Conservation (phyloP, 2,888 invertebrate species). For the Nymphalis c-album region DNA sequence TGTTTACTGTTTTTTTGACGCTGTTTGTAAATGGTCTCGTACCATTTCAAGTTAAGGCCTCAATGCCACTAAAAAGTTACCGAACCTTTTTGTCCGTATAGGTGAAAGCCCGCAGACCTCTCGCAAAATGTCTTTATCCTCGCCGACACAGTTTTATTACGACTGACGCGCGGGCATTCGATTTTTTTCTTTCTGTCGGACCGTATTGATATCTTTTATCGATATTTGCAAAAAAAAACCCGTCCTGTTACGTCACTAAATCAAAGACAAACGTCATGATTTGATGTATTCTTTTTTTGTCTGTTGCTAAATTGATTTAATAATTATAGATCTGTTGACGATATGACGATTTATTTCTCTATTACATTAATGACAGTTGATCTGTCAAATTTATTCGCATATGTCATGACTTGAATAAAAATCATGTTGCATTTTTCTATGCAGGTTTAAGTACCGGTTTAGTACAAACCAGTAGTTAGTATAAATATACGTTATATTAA, state of each 20-base stretch:
- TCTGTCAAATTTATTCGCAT: neutral
- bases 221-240: slow-evolving; percentile 40
- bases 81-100: slow-evolving; percentile 42
- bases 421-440: slow-evolving; percentile 24
- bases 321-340: slow-evolving; percentile 14
- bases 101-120: slow-evolving; percentile 58
- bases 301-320: slow-evolving; percentile 14
- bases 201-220: slow-evolving; percentile 47
- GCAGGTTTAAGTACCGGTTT: slow-evolving; percentile 18
- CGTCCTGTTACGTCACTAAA: slow-evolving; percentile 42
- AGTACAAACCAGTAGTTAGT: slow-evolving; percentile 4
- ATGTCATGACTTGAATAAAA: neutral
- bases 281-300: slow-evolving; percentile 9
- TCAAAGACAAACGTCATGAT: slow-evolving; percentile 25
- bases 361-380: slow-evolving; percentile 1
- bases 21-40: slow-evolving; percentile 7
- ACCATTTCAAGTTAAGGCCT: slow-evolving; percentile 18
- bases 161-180: slow-evolving; percentile 44
- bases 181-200: slow-evolving; percentile 38
- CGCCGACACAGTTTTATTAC: slow-evolving; percentile 54
- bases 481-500: slow-evolving; percentile 21
- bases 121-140: slow-evolving; percentile 65
- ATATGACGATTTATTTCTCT: slow-evolving; percentile 28
- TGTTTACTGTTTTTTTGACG: slow-evolving; percentile 4
- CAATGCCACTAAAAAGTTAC: slow-evolving; percentile 27